A percentile compares a stretch with the other conserved stretches of the same genome.
These are phyloP conservation scores for Gopherus evgoodei DNA, from an alignment of 2,113 vertebrate species.

Conservation along the genomic window DNA sequence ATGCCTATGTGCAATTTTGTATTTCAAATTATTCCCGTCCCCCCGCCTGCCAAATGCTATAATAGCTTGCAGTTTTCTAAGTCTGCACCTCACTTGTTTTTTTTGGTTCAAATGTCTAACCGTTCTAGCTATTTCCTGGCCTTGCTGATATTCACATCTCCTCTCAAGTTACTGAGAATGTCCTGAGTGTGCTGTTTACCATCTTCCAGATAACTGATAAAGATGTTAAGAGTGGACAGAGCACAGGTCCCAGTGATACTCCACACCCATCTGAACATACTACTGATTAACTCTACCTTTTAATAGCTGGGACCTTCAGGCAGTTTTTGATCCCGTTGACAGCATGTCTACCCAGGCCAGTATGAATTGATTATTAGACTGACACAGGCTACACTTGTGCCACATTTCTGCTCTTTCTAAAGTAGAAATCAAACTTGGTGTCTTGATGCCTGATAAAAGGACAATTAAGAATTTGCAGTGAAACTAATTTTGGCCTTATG, in stretches of 20 bases:
- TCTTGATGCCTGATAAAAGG: not conserved
- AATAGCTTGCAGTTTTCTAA: not conserved
- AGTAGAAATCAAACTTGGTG: not conserved
- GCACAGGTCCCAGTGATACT: not conserved
- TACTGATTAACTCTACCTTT: constrained; percentile 6
- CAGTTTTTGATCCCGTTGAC: constrained; percentile 40
- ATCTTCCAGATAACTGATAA: not conserved
- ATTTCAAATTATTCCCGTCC: not conserved
- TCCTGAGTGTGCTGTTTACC: not conserved
- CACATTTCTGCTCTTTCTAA: constrained; percentile 39
- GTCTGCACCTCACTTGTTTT: not conserved
- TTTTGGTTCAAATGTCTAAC: not conserved
- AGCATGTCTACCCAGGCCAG: constrained; percentile 36
- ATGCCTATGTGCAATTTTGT: not conserved
- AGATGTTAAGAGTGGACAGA: not conserved
- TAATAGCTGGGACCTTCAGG: constrained; percentile 65
- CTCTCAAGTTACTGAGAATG: not conserved
- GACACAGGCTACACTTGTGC: constrained; percentile 26
- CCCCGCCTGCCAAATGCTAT: rapidly evolving
- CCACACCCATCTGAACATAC: constrained; percentile 24
- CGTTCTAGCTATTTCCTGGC: not conserved
- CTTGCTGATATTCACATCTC: not conserved
- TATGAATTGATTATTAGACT: constrained; percentile 49
- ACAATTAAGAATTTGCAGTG: not conserved
- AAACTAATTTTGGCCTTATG: not conserved